A percentile compares a stretch with the other conserved stretches of the same genome.
Conservation (phyloP, 2,797 vertebrate genomes). For the Eulemur rubriventer region DNA sequence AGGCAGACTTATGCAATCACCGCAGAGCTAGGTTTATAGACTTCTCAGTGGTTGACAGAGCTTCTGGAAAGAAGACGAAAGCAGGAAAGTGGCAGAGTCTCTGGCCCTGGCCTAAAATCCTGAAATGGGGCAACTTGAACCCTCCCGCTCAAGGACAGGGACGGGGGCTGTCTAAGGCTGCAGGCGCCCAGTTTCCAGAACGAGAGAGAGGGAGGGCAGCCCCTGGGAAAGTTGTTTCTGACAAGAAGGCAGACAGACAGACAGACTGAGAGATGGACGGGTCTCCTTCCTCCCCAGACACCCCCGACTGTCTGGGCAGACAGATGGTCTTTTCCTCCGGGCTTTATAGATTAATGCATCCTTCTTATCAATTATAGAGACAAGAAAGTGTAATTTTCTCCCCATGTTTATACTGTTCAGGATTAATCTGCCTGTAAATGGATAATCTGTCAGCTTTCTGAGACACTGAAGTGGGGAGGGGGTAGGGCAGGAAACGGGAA, state of each 20-base stretch:
- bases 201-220: neutral
- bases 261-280: constrained; percentile 13
- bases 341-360: constrained; percentile 56
- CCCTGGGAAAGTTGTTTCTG: neutral
- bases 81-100: neutral
- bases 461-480: constrained; percentile 87
- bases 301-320: constrained; percentile 42
- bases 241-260: neutral
- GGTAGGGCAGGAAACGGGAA: constrained; percentile 73
- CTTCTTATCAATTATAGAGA: constrained; percentile 73
- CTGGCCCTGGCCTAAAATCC: fast-evolving
- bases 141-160: neutral
- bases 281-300: constrained; percentile 21
- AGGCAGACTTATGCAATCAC: neutral
- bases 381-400: constrained; percentile 80
- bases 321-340: constrained; percentile 71
- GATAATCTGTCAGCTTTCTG: constrained; percentile 90
- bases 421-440: constrained; percentile 89
- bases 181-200: neutral
- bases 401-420: constrained; percentile 81
- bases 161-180: neutral
- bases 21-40: neutral
- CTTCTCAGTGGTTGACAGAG: neutral
- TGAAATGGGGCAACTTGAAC: neutral
- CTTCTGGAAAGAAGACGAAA: neutral